Evolutionary conservation across 2,113 vertebrate genomes (phyloP), one percentile per base, ranked within the genome.

Genomic region (Nematolebias whitei): DNA sequence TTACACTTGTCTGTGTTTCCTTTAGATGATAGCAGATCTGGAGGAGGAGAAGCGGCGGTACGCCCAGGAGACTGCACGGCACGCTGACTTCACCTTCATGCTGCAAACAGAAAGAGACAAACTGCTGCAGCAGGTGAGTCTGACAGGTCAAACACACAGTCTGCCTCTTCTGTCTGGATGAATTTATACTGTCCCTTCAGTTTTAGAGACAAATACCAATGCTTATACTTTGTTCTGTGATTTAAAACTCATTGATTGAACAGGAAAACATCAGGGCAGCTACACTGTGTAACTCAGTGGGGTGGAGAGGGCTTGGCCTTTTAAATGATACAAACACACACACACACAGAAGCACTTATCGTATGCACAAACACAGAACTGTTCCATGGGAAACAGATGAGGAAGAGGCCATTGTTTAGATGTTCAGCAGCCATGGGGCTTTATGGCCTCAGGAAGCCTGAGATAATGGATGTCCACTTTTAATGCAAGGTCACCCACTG

Each of bases 11-110:
- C 40, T 0, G 24, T 80, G 51, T 68, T 76, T 29, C 50, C 78
- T 71, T 70, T 83, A 99, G 98, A 95, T 98, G 76, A 98, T 99
- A 9, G 84, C 95, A 61, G 97, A 98, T 87, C 92, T 99, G 75
- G 96, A 98, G 85, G 94, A 96, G 52, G 97, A 99, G 81, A 88
- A 95, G 45, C 93, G 91, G 12, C 87, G 92, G 43, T 94, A 93
- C 8, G 92, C 95, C 1, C 96, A 95, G 86, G 95, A 98, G 71
- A 91, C 95, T 0, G 95, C 94, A 0, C 95, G 95, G 84, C 95
- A 93, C 0, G 95, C 98, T 47, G 95, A 99, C 52, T 95, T 98
- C 84, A 94, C 95, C 54, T 94, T 93, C 84, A 95, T 96, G 95
- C 89, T 99, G 84, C 95, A 96, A 90, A 95, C 94, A 75, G 96